Base-by-base conservation (phyloP, 2,888 invertebrate species). In the Tenthredo mesomela region DNA sequence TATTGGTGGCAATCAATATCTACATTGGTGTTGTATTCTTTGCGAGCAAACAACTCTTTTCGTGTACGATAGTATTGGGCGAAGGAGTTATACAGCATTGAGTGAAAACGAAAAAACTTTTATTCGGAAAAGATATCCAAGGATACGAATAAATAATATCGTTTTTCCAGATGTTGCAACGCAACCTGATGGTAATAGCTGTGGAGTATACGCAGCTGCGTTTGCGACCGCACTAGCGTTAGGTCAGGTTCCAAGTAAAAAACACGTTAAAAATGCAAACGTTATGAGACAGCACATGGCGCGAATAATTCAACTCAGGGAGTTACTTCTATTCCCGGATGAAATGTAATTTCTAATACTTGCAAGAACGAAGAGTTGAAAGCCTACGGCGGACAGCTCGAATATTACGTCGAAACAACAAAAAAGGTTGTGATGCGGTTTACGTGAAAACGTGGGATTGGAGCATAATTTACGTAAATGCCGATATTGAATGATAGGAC, bases 141-240 rank as follows among this genome's bases (percentile, higher is more conserved):
- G 77, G 12, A 40, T 77, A 33, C 9, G 10, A 7, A 21, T 12
- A 15, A 12, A 58, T 25, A 21, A 84, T 15, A 61, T 85, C 0
- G 65, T 37, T 37, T 82, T 85, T 37, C 25, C 70, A 67, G 37
- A 50, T 29, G 82, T 84, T 37, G 61, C 71, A 15, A 7, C 61
- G 6, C 88, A 88, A 84, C 84, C 85, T 4, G 86, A 86, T 61
- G 12, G n/a, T 25, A 21, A 12, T n/a, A 82, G 80, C 40, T 88
- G 87, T 71, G 88, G 87, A 0, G 77, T 88, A 65, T 86, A 86
- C 82, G 85, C 87, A 10, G 85, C 85, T 18, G 87, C 87, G 37
- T 87, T 86, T 61, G 87, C 87, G 9, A 84, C 85, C 50, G 86
- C 86, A n/a, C 29, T 88, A n/a, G 86, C 84, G 18, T 75, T 85